Conservation (phyloP, 2,797 vertebrate genomes). For the Poeciliopsis presidionis region DNA sequence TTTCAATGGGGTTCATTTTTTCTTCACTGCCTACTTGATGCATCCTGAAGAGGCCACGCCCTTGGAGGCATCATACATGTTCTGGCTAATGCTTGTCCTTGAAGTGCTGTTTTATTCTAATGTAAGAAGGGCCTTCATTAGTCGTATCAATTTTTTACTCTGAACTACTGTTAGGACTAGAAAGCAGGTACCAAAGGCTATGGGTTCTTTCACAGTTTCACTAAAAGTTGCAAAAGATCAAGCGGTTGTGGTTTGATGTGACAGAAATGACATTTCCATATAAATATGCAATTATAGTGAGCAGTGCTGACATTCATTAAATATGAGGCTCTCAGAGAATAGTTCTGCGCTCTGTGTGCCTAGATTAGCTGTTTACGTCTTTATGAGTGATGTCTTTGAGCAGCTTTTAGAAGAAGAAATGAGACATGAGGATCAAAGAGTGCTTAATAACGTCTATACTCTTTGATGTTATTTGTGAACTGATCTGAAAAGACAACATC, state of each 20-base stretch:
- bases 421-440: conserved; percentile 15
- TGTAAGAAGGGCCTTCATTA: neutral
- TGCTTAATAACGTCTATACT: conserved; percentile 14
- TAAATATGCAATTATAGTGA: conserved; percentile 60
- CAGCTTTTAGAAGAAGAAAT: conserved; percentile 24
- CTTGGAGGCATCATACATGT: neutral
- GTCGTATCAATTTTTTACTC: neutral
- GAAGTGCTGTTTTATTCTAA: neutral
- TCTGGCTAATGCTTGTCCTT: neutral
- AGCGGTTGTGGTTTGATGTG: conserved; percentile 19
- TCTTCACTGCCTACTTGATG: neutral
- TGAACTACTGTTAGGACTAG: neutral
- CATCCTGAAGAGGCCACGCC: neutral
- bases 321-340: conserved; percentile 59
- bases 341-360: conserved; percentile 34
- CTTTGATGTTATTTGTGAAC: conserved; percentile 22
- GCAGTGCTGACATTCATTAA: conserved; percentile 60
- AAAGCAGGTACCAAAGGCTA: neutral
- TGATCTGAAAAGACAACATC: conserved; percentile 25
- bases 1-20: too few relatives aligned
- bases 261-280: conserved; percentile 47
- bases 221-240: conserved; percentile 14
- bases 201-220: neutral
- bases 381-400: conserved; percentile 44
- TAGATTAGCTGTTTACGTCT: conserved; percentile 39